These are phyloP conservation scores for Caenorhabditis wallacei DNA, from an alignment of 2,888 invertebrate genomes.

Conservation along the genomic window DNA sequence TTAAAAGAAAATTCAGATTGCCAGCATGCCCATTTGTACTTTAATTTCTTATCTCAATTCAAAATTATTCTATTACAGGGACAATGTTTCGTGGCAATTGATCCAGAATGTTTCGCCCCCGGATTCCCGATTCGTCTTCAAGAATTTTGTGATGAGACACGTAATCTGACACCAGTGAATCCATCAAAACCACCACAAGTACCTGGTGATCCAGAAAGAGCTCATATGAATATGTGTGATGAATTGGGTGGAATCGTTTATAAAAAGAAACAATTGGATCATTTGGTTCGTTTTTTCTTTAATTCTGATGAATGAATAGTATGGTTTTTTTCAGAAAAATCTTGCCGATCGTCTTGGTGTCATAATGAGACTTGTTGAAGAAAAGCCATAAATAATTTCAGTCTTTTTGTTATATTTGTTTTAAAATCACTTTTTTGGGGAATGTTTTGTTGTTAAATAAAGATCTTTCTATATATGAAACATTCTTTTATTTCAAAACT, in stretches of 20 bases:
- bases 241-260: constrained; percentile 82
- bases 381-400: constrained; percentile 22
- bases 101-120: constrained; percentile 83
- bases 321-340: constrained; percentile 52
- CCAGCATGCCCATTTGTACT: not conserved
- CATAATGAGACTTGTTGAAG: constrained; percentile 60
- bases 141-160: constrained; percentile 80
- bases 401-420: not conserved
- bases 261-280: constrained; percentile 85
- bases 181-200: constrained; percentile 76
- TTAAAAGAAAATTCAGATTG: no score
- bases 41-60: not conserved
- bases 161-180: constrained; percentile 76
- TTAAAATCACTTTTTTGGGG: no score
- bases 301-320: not conserved
- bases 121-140: constrained; percentile 80
- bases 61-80: constrained; percentile 72
- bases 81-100: constrained; percentile 83
- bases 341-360: constrained; percentile 64
- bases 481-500: no score
- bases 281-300: constrained; percentile 85
- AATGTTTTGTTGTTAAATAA: not conserved
- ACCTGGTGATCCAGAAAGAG: constrained; percentile 83
- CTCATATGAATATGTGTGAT: constrained; percentile 80
- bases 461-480: no score